phyloP scores from a whole-genome alignment of 2,888 invertebrate genomes.

The Aplocera efformata region DNA sequence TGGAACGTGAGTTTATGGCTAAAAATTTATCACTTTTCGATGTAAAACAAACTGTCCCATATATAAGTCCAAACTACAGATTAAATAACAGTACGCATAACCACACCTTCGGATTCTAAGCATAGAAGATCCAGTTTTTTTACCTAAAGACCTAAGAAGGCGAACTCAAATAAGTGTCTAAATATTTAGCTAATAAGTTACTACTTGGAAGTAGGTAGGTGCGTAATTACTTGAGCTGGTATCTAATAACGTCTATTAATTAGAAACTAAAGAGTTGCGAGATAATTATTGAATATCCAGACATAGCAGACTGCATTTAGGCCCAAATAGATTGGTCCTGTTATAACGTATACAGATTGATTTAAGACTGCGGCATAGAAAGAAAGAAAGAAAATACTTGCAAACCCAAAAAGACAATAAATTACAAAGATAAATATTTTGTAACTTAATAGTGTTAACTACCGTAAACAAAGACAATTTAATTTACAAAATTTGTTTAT shows the following conservation, averaged over 20 bases:
- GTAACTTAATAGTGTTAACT: no score
- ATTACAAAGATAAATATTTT: no score
- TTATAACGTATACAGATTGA: no score
- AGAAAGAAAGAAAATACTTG: no score
- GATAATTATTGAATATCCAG: neutral
- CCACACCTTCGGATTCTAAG: slow-evolving; percentile 14
- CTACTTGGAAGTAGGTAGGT: neutral
- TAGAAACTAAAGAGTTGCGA: slow-evolving; percentile 9
- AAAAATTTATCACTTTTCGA: slow-evolving; percentile 10
- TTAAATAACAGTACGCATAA: no score
- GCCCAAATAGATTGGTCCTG: no score
- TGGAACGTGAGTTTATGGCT: slow-evolving; percentile 12
- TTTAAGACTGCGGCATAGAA: no score
- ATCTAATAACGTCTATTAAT: slow-evolving; percentile 8
- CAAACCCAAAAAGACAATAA: no score
- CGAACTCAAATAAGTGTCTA: slow-evolving; percentile 11
- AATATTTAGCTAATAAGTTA: slow-evolving; percentile 16
- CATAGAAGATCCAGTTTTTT: slow-evolving; percentile 16
- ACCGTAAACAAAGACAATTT: no score
- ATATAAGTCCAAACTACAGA: slow-evolving; percentile 16
- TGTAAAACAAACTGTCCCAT: slow-evolving; percentile 10
- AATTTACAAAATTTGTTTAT: no score
- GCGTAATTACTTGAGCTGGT: slow-evolving; percentile 7
- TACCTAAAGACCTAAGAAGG: slow-evolving; percentile 3
- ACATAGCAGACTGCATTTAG: no score